These are phyloP conservation scores for Latrodectus hesperus DNA, from an alignment of 2,888 invertebrate species.

Conservation along the genomic window DNA sequence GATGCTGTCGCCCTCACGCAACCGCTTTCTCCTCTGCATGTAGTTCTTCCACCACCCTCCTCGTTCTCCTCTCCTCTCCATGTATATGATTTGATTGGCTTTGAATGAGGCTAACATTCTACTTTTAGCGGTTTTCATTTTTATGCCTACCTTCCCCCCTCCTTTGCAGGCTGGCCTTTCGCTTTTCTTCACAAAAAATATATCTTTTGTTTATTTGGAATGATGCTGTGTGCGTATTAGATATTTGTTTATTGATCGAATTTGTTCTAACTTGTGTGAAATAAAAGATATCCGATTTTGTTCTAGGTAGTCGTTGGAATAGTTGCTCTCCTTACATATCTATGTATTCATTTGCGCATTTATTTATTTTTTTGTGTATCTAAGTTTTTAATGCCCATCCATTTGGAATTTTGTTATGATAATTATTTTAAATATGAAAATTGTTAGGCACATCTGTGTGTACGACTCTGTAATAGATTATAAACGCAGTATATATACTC, in stretches of 20 bases:
- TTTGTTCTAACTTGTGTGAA: too few relatives aligned
- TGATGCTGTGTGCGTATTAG: background rate
- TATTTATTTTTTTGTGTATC: too few relatives aligned
- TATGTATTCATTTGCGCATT: too few relatives aligned
- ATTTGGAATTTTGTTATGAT: too few relatives aligned
- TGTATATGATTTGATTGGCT: conserved; percentile 22
- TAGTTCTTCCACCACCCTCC: background rate
- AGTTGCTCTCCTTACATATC: too few relatives aligned
- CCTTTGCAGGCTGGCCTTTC: background rate
- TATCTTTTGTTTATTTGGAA: background rate
- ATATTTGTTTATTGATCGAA: background rate
- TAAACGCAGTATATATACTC: too few relatives aligned
- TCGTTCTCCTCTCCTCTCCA: conserved; percentile 1
- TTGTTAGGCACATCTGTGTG: too few relatives aligned
- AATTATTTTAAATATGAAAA: too few relatives aligned
- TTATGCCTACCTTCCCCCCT: background rate
- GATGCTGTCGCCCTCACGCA: conserved; percentile 66
- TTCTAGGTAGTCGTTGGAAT: too few relatives aligned
- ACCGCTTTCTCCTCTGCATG: conserved; percentile 1
- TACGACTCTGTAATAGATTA: too few relatives aligned
- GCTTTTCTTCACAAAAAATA: background rate
- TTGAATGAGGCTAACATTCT: conserved; percentile 13
- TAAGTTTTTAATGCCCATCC: too few relatives aligned
- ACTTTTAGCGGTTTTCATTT: conserved; percentile 5
- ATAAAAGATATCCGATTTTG: too few relatives aligned